A percentile compares a stretch with the other conserved stretches of the same genome.
Evolutionary conservation across 2,113 vertebrate species (phyloP).

Genomic region (Solea solea): DNA sequence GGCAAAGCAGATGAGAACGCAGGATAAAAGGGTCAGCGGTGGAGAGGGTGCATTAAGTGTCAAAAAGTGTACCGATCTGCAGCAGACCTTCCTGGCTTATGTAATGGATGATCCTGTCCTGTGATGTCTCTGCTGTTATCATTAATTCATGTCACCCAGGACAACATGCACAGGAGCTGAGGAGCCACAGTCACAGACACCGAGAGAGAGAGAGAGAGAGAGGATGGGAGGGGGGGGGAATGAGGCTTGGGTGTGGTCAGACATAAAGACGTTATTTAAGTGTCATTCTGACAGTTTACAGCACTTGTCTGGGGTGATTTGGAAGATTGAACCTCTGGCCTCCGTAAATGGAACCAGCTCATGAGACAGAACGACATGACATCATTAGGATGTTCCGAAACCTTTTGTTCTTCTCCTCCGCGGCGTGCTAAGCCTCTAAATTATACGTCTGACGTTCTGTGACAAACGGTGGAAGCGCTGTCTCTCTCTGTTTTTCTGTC

Average conservation of each 20-base stretch:
- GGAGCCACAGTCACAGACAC: slow-evolving; percentile 63
- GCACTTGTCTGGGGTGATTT: not conserved
- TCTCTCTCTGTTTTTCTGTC: slow-evolving; percentile 5
- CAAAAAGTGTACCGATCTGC: slow-evolving; percentile 40
- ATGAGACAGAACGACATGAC: slow-evolving; percentile 28
- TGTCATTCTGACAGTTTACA: not conserved
- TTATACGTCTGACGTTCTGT: slow-evolving; percentile 29
- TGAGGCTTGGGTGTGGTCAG: slow-evolving; percentile 23
- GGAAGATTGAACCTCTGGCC: not conserved
- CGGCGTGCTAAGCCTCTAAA: slow-evolving; percentile 29
- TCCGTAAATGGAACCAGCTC: slow-evolving; percentile 11
- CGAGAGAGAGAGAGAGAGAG: slow-evolving; percentile 58
- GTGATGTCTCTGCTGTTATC: slow-evolving; percentile 71
- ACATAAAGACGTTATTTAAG: not conserved
- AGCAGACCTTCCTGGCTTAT: slow-evolving; percentile 61
- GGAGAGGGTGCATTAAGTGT: slow-evolving; percentile 36
- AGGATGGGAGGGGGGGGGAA: slow-evolving; percentile 33
- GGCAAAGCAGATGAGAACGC: slow-evolving; percentile 12
- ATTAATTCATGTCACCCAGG: slow-evolving; percentile 80
- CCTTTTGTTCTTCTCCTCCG: slow-evolving; percentile 23
- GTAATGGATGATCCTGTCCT: slow-evolving; percentile 65
- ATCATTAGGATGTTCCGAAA: slow-evolving; percentile 29
- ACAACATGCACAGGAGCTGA: slow-evolving; percentile 57
- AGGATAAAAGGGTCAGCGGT: slow-evolving; percentile 37
- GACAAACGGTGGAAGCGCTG: slow-evolving; percentile 11